phyloP scores from a whole-genome alignment of 2,113 vertebrate genomes.

The Anseranas semipalmata region DNA sequence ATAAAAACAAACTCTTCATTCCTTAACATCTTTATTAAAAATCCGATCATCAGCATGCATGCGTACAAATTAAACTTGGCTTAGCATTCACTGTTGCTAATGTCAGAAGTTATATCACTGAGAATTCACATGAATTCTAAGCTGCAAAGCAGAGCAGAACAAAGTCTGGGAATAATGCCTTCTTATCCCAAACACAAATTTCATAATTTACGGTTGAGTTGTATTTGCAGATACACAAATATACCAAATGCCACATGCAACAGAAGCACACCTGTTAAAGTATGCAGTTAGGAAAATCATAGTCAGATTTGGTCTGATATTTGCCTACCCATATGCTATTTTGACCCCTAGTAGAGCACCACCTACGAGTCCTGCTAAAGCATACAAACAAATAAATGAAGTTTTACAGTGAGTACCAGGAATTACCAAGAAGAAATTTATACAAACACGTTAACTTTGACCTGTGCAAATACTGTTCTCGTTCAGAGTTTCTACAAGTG shows the following conservation, averaged over 20 bases:
- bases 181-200: background rate
- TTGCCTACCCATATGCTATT: conserved; percentile 49
- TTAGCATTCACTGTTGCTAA: conserved; percentile 6
- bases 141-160: conserved; percentile 15
- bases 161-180: background rate
- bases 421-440: background rate
- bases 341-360: conserved; percentile 38
- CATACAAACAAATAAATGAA: conserved; percentile 35
- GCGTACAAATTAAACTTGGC: conserved; percentile 43
- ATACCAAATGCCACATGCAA: conserved; percentile 35
- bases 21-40: conserved; percentile 57
- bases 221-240: conserved; percentile 60
- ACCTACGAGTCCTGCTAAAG: conserved; percentile 54
- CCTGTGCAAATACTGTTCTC: background rate
- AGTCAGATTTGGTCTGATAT: conserved; percentile 6
- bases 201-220: conserved; percentile 9
- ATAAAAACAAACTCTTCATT: conserved; percentile 65
- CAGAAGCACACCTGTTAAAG: conserved; percentile 43
- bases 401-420: conserved; percentile 40
- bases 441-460: conserved; percentile 45
- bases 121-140: conserved; percentile 31
- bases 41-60: conserved; percentile 26
- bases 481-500: background rate
- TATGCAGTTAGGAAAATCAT: conserved; percentile 31
- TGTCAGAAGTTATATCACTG: conserved; percentile 7